These are phyloP conservation scores for Charina bottae DNA, from an alignment of 2,113 vertebrate genomes.

Conservation along the genomic window DNA sequence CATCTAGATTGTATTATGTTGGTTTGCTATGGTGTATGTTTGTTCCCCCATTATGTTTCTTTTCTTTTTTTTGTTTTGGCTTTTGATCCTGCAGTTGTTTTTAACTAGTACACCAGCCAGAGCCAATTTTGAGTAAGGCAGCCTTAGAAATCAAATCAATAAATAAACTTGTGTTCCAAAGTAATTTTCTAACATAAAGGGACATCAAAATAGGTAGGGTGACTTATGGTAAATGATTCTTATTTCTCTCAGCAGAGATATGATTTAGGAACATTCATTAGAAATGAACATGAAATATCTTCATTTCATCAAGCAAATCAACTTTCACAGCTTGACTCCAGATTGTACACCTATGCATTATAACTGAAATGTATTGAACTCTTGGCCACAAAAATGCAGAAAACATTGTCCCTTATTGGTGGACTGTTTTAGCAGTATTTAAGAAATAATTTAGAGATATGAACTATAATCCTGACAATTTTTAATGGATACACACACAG, in stretches of 20 bases:
- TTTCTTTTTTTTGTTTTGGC: not conserved
- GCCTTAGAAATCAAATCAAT: not conserved
- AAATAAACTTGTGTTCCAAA: not conserved
- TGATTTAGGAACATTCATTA: conserved; percentile 19
- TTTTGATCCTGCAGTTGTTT: not conserved
- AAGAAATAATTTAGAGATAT: not conserved
- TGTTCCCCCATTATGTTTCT: not conserved
- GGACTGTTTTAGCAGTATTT: conserved; percentile 21
- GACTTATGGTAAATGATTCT: not conserved
- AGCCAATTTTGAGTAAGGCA: not conserved
- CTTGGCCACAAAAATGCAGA: conserved; percentile 17
- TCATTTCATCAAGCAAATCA: conserved; percentile 14
- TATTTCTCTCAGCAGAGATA: conserved; percentile 6
- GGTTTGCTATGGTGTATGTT: not conserved
- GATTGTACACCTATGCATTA: conserved; percentile 2
- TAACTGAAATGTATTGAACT: conserved; percentile 3
- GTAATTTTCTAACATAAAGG: not conserved
- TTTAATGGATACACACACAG: not conserved
- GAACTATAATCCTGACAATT: not conserved
- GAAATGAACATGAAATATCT: not conserved
- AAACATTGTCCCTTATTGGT: not conserved
- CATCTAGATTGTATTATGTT: not conserved
- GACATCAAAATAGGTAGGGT: not conserved
- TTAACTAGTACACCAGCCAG: not conserved
- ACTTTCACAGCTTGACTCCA: not conserved